Conservation (phyloP, 2,797 vertebrate genomes). For the Ctenosaura bakeri region DNA sequence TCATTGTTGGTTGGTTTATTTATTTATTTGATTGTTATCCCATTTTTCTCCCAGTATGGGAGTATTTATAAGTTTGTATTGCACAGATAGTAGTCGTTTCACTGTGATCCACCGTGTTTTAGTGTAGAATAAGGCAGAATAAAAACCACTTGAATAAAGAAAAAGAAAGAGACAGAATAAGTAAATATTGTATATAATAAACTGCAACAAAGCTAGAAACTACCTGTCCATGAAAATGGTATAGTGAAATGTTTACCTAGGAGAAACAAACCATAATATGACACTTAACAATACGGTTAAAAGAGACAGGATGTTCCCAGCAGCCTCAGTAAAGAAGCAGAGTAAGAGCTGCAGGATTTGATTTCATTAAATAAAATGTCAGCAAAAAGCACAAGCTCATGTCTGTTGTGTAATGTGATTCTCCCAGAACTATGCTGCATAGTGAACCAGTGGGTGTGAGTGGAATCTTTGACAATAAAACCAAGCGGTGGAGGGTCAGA, state of each 20-base stretch:
- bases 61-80: not conserved
- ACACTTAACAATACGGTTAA: not conserved
- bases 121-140: not conserved
- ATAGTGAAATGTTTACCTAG: not conserved
- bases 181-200: not conserved
- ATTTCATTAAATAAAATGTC: slow-evolving; percentile 13
- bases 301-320: not conserved
- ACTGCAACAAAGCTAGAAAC: not conserved
- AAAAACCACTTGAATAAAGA: not conserved
- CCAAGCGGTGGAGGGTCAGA: slow-evolving; percentile 30
- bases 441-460: not conserved
- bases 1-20: not conserved
- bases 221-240: not conserved
- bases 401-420: not conserved
- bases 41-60: no score
- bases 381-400: not conserved
- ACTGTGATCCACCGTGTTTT: not conserved
- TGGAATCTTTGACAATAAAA: not conserved
- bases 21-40: not conserved
- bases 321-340: not conserved
- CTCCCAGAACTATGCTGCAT: not conserved
- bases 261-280: not conserved
- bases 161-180: not conserved
- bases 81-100: not conserved
- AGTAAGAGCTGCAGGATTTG: not conserved